Evolutionary conservation across 2,888 invertebrate genomes (phyloP).

Genomic region (Parasteatoda lunata): DNA sequence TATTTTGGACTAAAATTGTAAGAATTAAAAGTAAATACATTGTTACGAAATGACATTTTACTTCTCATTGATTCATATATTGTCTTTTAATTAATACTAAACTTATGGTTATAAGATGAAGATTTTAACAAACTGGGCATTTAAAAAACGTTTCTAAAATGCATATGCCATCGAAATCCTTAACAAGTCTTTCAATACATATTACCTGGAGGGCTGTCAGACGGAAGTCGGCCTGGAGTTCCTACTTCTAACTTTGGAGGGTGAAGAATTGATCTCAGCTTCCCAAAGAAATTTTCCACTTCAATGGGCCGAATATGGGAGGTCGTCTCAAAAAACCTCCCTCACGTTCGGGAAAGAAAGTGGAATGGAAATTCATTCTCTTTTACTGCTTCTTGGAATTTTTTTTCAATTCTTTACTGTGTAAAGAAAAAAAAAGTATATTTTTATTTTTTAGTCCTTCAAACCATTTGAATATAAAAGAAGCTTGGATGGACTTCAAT

Average conservation of each 20-base stretch:
- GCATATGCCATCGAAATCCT: neutral
- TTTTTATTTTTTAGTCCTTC: slow-evolving; percentile 4
- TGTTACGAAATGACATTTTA: too few species aligned
- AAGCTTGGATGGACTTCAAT: slow-evolving; percentile 1
- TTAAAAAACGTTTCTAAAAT: neutral
- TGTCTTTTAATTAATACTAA: too few species aligned
- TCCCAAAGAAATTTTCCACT: slow-evolving; percentile 24
- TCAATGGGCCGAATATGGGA: slow-evolving; percentile 7
- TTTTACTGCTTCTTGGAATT: slow-evolving; percentile 23
- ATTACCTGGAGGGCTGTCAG: neutral
- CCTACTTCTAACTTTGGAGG: neutral
- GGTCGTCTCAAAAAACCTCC: slow-evolving; percentile 14
- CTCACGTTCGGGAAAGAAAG: slow-evolving; percentile 18
- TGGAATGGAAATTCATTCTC: slow-evolving; percentile 25
- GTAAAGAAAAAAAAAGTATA: slow-evolving; percentile 7
- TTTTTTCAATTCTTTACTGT: slow-evolving; percentile 8
- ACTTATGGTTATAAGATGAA: too few species aligned
- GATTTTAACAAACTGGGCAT: too few species aligned
- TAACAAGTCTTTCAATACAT: neutral
- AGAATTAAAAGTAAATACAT: too few species aligned
- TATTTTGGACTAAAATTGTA: too few species aligned
- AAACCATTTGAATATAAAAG: slow-evolving; percentile 13
- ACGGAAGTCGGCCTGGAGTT: too few species aligned
- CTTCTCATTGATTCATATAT: too few species aligned
- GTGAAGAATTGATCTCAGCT: slow-evolving; percentile 18